Base-by-base conservation (phyloP, 1,140 invertebrate species). In the Drosophila ercepeae region DNA sequence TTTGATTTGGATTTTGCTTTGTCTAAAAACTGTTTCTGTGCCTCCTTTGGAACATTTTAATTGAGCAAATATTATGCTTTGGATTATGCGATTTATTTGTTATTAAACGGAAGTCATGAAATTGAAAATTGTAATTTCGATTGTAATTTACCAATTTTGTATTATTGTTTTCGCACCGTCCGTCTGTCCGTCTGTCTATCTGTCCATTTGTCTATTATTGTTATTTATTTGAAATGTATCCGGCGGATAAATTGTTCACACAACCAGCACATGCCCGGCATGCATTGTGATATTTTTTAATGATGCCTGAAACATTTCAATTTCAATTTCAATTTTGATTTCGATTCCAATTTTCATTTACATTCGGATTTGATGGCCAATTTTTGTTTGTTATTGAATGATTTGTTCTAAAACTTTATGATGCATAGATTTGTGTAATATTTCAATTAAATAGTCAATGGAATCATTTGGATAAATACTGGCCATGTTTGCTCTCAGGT, bases 41-140 rank as follows among this genome's bases (percentile, higher is more conserved):
- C 86, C 84, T 89, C 29, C 86, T 89, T 89, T 89, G 86, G 19
- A 86, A 89, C n/a, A 89, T 89, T 89, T 89, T 89, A 89, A 89
- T 89, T 89, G 86, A 78, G 65, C 50, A 75, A 89, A 89, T 89
- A 89, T 89, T 89, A 69, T 89, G 76, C 59, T 76, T 73, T 49
- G 68, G 86, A 89, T 89, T 89, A 89, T 89, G 86, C 88, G 86
- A 89, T 89, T 89, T 89, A 89, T 89, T 89, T 89, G 86, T 89
- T 89, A 86, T 89, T 82, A 82, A 89, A 82, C 86, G 81, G 81
- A 89, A 89, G 86, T 89, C 86, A 89, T 89, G 76, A 86, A 79
- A 70, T 75, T 57, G 55, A 27, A 81, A 75, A 78, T 72, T 39
- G 49, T 46, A 70, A 79, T 88, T 88, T 75, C 73, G 65, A 78